Evolutionary conservation across 2,113 vertebrate species (phyloP).

Genomic region (Clarias macrocephalus): DNA sequence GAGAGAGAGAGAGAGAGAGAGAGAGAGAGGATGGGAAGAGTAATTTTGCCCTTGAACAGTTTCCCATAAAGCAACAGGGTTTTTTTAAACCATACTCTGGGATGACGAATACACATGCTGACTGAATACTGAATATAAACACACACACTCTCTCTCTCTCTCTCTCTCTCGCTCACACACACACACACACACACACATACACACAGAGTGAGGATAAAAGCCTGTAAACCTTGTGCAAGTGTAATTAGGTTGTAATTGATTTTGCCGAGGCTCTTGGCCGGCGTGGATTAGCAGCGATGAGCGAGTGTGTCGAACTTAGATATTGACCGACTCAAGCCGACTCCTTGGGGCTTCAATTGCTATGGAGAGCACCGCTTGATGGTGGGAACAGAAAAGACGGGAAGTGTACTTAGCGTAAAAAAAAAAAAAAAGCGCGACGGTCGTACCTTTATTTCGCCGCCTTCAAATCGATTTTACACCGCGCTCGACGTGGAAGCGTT

Average conservation of each 20-base stretch:
- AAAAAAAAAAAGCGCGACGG: background rate
- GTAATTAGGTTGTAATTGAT: conserved; percentile 81
- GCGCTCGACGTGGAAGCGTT: background rate
- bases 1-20: too few species aligned
- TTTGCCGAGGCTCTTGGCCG: conserved; percentile 71
- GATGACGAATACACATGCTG: conserved; percentile 18
- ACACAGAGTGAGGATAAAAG: conserved; percentile 61
- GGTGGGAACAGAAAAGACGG: conserved; percentile 4
- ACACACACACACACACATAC: conserved; percentile 8
- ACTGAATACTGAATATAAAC: background rate
- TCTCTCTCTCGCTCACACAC: too few species aligned
- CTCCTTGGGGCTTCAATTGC: conserved; percentile 70
- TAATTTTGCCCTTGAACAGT: background rate
- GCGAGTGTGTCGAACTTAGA: conserved; percentile 74
- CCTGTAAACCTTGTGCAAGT: conserved; percentile 66
- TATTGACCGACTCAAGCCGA: conserved; percentile 72
- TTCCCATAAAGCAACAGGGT: background rate
- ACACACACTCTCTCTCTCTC: conserved; percentile 15
- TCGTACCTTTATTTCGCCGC: background rate
- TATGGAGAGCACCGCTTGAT: conserved; percentile 60
- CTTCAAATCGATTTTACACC: conserved; percentile 9
- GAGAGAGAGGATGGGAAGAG: background rate
- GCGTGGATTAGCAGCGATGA: conserved; percentile 72
- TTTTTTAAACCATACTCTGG: background rate
- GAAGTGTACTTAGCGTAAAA: conserved; percentile 3